Conservation (phyloP, 2,888 invertebrate species). For the Acanthoscelides obtectus region DNA sequence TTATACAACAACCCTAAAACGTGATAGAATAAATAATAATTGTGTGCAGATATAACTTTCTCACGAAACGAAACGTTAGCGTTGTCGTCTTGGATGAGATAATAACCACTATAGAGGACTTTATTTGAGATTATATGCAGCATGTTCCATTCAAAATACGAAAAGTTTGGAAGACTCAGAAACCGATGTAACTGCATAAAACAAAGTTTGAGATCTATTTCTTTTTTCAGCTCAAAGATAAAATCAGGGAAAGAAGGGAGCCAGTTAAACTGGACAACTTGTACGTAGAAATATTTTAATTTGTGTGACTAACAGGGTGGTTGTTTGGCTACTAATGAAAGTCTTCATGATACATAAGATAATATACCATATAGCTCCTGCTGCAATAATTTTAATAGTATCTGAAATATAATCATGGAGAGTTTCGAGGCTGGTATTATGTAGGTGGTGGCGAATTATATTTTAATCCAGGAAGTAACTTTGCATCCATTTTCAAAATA, state of each 20-base stretch:
- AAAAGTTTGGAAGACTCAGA: too few species aligned
- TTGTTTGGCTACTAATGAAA: not conserved
- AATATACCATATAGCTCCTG: not conserved
- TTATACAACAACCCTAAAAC: too few species aligned
- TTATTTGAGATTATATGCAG: too few species aligned
- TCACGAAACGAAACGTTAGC: too few species aligned
- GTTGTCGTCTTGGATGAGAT: too few species aligned
- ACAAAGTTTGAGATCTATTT: not conserved
- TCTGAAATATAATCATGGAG: not conserved
- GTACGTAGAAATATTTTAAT: not conserved
- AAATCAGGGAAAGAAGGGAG: not conserved
- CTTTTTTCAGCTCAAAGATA: slow-evolving; percentile 3
- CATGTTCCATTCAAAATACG: too few species aligned
- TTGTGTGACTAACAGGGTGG: not conserved
- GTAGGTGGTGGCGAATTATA: not conserved
- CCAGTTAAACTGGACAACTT: slow-evolving; percentile 2
- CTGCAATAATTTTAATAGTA: not conserved
- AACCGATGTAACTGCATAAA: too few species aligned
- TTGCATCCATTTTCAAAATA: too few species aligned
- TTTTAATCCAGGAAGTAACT: too few species aligned
- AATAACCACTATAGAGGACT: too few species aligned
- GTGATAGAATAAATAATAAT: too few species aligned
- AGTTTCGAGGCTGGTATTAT: not conserved
- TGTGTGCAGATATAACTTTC: too few species aligned
- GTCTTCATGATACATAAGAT: not conserved